phyloP scores from a whole-genome alignment of 2,888 invertebrate genomes.

The Ommatoiulus sabulosus region DNA sequence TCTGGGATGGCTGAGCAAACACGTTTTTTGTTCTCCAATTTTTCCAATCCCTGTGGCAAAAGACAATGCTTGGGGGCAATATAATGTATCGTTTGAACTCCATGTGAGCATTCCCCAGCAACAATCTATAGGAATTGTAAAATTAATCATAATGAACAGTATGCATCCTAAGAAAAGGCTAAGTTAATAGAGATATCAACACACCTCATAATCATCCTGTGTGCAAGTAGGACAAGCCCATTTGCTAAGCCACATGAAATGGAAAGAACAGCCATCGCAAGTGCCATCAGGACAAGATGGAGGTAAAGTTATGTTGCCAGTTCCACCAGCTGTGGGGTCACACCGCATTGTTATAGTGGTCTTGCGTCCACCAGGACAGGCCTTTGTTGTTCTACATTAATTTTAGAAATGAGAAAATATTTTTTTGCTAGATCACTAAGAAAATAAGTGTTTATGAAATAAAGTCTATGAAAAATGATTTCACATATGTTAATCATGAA shows the following conservation, averaged over 20 bases:
- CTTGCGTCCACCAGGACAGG: slow-evolving; percentile 71
- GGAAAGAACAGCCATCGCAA: slow-evolving; percentile 74
- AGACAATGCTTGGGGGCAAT: slow-evolving; percentile 68
- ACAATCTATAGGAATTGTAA: slow-evolving; percentile 65
- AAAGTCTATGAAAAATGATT: background rate
- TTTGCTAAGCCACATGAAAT: slow-evolving; percentile 70
- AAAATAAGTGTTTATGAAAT: background rate
- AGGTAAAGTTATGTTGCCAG: slow-evolving; percentile 67
- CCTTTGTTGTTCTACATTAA: slow-evolving; percentile 66
- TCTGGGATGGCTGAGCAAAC: slow-evolving; percentile 62
- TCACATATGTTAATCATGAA: background rate
- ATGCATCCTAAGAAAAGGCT: background rate
- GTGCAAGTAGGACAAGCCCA: slow-evolving; percentile 72
- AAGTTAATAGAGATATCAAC: background rate
- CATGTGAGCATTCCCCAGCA: slow-evolving; percentile 72
- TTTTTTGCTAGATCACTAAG: background rate
- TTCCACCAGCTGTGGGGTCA: slow-evolving; percentile 66
- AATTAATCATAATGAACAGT: background rate
- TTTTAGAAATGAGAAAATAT: background rate
- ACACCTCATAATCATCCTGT: slow-evolving; percentile 68
- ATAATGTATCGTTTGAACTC: slow-evolving; percentile 72
- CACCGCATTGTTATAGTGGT: slow-evolving; percentile 72
- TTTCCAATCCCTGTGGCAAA: slow-evolving; percentile 62
- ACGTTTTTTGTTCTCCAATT: slow-evolving; percentile 62
- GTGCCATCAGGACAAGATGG: slow-evolving; percentile 72